phyloP scores from a whole-genome alignment of 2,888 invertebrate genomes.

The Lacanobia wlatinum region DNA sequence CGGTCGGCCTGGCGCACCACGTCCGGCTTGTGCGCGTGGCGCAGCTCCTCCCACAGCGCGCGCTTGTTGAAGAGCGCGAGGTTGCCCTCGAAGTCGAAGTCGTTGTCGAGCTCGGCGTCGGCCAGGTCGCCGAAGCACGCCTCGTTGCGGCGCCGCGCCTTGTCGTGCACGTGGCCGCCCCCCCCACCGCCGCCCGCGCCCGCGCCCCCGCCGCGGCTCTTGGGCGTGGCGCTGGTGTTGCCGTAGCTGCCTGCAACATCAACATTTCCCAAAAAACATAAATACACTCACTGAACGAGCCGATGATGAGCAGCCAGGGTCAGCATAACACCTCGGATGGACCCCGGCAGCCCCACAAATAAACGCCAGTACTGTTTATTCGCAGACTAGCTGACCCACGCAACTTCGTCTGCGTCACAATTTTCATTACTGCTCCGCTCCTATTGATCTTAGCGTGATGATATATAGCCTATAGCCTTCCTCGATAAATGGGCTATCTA shows the following conservation, averaged over 20 bases:
- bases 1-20: slow-evolving; percentile 83
- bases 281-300: not conserved
- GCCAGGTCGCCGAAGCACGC: slow-evolving; percentile 95
- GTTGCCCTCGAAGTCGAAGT: slow-evolving; percentile 99
- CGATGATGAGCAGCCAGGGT: no score
- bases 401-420: no score
- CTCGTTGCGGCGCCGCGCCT: slow-evolving; percentile 92
- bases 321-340: no score
- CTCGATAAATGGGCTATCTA: no score
- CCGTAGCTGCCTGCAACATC: slow-evolving; percentile 74
- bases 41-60: slow-evolving; percentile 84
- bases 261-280: not conserved
- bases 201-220: slow-evolving; percentile 83
- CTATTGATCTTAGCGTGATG: no score
- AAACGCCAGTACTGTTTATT: not conserved
- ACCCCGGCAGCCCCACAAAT: no score
- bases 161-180: slow-evolving; percentile 73
- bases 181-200: slow-evolving; percentile 67
- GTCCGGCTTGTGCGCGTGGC: slow-evolving; percentile 79
- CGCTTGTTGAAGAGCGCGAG: slow-evolving; percentile 96
- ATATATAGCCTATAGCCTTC: no score
- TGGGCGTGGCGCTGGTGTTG: slow-evolving; percentile 83
- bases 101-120: slow-evolving; percentile 92
- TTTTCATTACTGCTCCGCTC: no score
- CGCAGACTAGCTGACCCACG: no score